These are phyloP conservation scores for Pachyuromys duprasi DNA, from an alignment of 2,797 vertebrate genomes.

Conservation along the genomic window DNA sequence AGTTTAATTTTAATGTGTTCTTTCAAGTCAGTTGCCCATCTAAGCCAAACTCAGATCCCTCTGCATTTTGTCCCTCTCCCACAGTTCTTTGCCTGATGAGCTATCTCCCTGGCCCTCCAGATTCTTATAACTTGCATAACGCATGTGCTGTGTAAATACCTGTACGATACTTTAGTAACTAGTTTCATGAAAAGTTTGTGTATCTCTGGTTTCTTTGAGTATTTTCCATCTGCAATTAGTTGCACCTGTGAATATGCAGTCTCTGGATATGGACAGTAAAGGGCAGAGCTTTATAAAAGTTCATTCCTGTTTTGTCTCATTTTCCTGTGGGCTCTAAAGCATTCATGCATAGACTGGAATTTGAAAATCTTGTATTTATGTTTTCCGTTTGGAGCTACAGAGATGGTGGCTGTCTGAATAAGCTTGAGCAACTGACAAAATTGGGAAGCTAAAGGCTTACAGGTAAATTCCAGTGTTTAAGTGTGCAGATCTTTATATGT, in stretches of 20 bases:
- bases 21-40: not conserved
- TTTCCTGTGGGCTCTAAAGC: not conserved
- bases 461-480: not conserved
- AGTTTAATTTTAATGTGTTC: not conserved
- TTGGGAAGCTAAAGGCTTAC: not conserved
- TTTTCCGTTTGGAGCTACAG: not conserved
- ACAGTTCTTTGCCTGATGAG: not conserved
- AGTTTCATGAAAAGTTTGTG: not conserved
- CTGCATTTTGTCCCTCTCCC: not conserved
- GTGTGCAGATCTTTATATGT: not conserved
- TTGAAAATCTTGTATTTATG: constrained; percentile 1
- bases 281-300: not conserved
- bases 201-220: not conserved
- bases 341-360: not conserved
- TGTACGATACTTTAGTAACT: not conserved
- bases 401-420: not conserved
- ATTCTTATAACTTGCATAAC: not conserved
- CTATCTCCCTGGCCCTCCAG: not conserved
- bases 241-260: not conserved
- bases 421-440: not conserved
- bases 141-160: not conserved
- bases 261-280: not conserved
- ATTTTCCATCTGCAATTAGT: not conserved
- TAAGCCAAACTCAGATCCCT: too few relatives aligned
- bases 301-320: not conserved